Conservation (phyloP, 2,888 invertebrate genomes). For the Leptinotarsa haldemani region DNA sequence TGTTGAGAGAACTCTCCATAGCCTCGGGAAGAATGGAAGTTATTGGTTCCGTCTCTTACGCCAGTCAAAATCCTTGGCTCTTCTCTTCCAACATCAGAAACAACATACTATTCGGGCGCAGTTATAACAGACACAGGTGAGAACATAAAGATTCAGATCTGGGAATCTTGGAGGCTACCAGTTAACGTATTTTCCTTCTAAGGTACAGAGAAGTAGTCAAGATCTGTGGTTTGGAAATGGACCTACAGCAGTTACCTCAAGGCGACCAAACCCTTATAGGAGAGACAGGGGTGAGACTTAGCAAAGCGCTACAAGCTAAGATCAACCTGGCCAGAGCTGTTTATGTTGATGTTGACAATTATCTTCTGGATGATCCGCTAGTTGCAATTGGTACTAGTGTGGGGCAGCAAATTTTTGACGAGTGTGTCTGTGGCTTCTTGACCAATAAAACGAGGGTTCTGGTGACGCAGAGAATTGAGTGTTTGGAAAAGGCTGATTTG, state of each 20-base stretch:
- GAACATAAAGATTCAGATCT: background rate
- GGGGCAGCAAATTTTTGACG: conserved; percentile 78
- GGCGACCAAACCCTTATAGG: conserved; percentile 83
- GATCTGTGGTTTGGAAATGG: conserved; percentile 75
- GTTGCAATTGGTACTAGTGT: conserved; percentile 84
- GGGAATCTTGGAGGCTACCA: background rate
- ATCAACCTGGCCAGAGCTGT: conserved; percentile 83
- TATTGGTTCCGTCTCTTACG: conserved; percentile 75
- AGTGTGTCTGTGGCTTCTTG: conserved; percentile 74
- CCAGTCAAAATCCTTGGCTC: conserved; percentile 85
- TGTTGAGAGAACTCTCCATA: conserved; percentile 78
- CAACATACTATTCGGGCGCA: conserved; percentile 83
- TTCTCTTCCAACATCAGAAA: conserved; percentile 78
- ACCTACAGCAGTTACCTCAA: conserved; percentile 77
- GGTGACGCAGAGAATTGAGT: conserved; percentile 88
- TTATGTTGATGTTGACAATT: conserved; percentile 81
- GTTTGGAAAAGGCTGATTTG: conserved; percentile 74
- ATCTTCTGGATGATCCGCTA: conserved; percentile 83
- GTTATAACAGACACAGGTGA: conserved; percentile 69
- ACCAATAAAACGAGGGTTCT: conserved; percentile 77
- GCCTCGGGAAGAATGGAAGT: conserved; percentile 72
- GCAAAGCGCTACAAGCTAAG: conserved; percentile 85
- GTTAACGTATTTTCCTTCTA: background rate
- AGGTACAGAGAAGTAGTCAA: conserved; percentile 67
- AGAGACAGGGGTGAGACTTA: conserved; percentile 81